These are phyloP conservation scores for Cheilosia vulpina DNA, from an alignment of 2,888 invertebrate genomes.

Conservation along the genomic window DNA sequence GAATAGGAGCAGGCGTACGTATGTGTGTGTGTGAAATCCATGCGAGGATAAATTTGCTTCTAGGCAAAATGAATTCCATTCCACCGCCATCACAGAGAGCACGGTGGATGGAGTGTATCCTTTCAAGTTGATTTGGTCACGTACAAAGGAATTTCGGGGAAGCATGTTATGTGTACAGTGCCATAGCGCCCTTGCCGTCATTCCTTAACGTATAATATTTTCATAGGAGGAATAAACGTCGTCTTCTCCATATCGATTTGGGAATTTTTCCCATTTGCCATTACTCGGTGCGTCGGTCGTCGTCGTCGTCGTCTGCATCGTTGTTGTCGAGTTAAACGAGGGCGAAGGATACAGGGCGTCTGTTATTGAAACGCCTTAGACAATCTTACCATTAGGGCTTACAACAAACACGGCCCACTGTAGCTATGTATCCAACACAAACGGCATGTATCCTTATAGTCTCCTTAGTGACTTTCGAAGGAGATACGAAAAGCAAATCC, in stretches of 20 bases:
- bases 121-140: slow-evolving; percentile 84
- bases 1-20: not conserved
- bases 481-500: slow-evolving; percentile 62
- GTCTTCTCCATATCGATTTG: slow-evolving; percentile 69
- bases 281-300: slow-evolving; percentile 59
- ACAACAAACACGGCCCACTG: slow-evolving; percentile 21
- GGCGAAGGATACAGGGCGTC: slow-evolving; percentile 58
- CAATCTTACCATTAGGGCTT: slow-evolving; percentile 61
- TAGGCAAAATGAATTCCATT: slow-evolving; percentile 71
- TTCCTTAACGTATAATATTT: slow-evolving; percentile 70
- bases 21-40: slow-evolving; percentile 11
- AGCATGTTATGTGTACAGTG: slow-evolving; percentile 44
- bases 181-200: slow-evolving; percentile 14
- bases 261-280: slow-evolving; percentile 71
- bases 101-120: slow-evolving; percentile 77
- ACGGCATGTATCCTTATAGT: slow-evolving; percentile 23
- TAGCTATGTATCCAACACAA: slow-evolving; percentile 12
- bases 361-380: slow-evolving; percentile 75
- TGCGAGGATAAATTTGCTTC: slow-evolving; percentile 71
- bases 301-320: too few relatives aligned
- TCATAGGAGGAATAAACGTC: slow-evolving; percentile 72
- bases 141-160: slow-evolving; percentile 79
- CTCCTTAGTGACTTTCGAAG: slow-evolving; percentile 69
- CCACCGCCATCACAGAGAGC: slow-evolving; percentile 14
- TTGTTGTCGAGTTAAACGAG: slow-evolving; percentile 54